Evolutionary conservation across 2,113 vertebrate genomes (phyloP).

Genomic region (Pygathrix nemaeus): DNA sequence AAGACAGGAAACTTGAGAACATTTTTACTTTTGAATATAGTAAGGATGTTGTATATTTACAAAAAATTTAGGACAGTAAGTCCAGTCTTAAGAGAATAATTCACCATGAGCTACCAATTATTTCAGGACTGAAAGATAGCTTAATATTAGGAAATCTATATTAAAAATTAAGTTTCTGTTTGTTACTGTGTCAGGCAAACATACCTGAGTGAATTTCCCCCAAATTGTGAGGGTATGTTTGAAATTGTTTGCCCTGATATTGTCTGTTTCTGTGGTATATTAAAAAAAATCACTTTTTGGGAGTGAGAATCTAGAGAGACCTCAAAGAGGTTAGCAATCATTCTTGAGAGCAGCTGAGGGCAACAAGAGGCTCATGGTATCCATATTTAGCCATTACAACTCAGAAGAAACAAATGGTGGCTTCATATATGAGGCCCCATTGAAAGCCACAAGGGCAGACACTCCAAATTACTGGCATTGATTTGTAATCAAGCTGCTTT

Average conservation of each 20-base stretch:
- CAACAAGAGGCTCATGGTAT: background rate
- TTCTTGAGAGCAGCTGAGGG: background rate
- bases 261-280: background rate
- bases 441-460: background rate
- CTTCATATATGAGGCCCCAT: background rate
- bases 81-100: background rate
- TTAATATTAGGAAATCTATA: background rate
- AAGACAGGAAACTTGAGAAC: background rate
- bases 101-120: background rate
- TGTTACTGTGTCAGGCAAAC: background rate
- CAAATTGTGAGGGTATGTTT: background rate
- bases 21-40: background rate
- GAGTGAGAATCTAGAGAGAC: background rate
- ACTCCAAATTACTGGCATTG: conserved; percentile 36
- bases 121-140: background rate
- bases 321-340: background rate
- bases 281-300: background rate
- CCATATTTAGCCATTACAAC: background rate
- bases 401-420: background rate
- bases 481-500: conserved; percentile 49
- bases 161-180: background rate
- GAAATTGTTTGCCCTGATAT: background rate
- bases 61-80: background rate
- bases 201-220: background rate
- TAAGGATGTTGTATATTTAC: background rate